phyloP scores from a whole-genome alignment of 2,888 invertebrate species.

The Drosophila emarginata region DNA sequence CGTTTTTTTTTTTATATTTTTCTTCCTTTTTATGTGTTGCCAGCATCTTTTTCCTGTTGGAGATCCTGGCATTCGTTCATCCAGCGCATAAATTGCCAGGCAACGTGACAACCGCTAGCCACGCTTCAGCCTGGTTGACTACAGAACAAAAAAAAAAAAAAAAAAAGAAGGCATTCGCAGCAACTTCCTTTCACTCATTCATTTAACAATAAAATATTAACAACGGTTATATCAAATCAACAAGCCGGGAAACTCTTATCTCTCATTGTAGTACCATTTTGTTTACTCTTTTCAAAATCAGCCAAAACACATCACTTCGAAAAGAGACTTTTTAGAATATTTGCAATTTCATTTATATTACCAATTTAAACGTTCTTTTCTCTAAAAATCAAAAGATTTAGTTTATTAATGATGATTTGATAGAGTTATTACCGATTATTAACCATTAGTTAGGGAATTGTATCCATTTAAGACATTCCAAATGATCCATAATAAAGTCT shows the following conservation, averaged over 20 bases:
- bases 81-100: conserved; percentile 71
- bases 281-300: conserved; percentile 38
- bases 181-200: conserved; percentile 70
- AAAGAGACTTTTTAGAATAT: too few species aligned
- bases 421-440: too few species aligned
- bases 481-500: too few species aligned
- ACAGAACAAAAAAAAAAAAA: conserved; percentile 22
- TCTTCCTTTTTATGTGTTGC: conserved; percentile 40
- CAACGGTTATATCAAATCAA: conserved; percentile 60
- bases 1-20: conserved; percentile 14
- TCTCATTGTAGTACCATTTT: conserved; percentile 16
- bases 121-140: conserved; percentile 65
- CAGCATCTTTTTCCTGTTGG: conserved; percentile 34
- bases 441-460: too few species aligned
- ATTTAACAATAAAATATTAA: conserved; percentile 75
- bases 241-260: conserved; percentile 3
- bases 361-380: too few species aligned
- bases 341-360: too few species aligned
- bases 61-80: conserved; percentile 62
- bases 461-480: too few species aligned
- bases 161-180: conserved; percentile 53
- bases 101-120: conserved; percentile 77
- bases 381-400: too few species aligned
- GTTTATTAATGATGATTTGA: too few species aligned
- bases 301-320: too few species aligned